phyloP scores from a whole-genome alignment of 2,113 vertebrate species.

The Anoura caudifer region DNA sequence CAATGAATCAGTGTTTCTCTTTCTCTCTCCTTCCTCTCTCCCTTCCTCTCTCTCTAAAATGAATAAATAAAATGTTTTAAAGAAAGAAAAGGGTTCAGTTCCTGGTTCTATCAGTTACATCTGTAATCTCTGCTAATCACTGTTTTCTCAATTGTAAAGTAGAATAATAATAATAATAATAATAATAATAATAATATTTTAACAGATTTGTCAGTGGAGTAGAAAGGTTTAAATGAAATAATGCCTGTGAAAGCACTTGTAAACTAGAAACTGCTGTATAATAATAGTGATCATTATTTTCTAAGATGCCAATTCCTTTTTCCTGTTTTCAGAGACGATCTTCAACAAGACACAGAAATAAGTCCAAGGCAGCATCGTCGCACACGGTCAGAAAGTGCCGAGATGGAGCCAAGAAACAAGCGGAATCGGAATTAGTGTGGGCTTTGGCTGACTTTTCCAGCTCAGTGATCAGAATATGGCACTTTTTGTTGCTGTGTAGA shows the following conservation, averaged over 20 bases:
- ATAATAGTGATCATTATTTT: background rate
- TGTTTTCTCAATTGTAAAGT: background rate
- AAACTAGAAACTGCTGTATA: background rate
- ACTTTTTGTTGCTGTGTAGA: background rate
- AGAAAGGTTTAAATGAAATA: background rate
- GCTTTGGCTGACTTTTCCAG: rapidly evolving
- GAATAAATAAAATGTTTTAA: no score
- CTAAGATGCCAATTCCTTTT: background rate
- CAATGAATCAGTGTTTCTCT: no score
- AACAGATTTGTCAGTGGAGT: background rate
- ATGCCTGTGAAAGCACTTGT: background rate
- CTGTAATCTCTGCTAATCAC: background rate
- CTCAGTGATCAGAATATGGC: rapidly evolving
- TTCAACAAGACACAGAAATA: background rate
- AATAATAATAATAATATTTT: background rate
- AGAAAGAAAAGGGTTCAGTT: background rate
- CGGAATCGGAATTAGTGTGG: slow-evolving; percentile 67
- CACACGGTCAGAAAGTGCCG: rapidly evolving
- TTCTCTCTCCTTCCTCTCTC: no score
- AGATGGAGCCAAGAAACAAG: slow-evolving; percentile 63
- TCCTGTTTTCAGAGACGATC: slow-evolving; percentile 29
- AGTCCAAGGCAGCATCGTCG: slow-evolving; percentile 16
- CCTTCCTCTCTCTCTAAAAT: no score
- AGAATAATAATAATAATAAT: background rate
- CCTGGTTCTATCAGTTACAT: background rate